Conservation (phyloP, 2,888 invertebrate genomes). For the Caenorhabditis wallacei region DNA sequence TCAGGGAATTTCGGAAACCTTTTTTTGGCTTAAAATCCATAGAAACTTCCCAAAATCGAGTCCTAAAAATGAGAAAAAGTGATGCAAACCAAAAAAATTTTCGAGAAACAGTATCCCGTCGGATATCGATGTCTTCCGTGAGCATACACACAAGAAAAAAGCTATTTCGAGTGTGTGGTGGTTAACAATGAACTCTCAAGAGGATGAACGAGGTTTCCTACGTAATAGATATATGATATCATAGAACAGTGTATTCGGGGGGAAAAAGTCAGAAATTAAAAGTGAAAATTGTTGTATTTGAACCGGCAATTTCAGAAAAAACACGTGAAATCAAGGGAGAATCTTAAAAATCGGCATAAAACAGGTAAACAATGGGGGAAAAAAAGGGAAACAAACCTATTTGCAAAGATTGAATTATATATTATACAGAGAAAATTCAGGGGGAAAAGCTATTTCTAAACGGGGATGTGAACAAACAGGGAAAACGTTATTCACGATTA, state of each 20-base stretch:
- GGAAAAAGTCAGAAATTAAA: too few relatives aligned
- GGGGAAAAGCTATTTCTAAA: not conserved
- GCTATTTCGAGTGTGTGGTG: slow-evolving; percentile 26
- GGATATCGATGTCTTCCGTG: not conserved
- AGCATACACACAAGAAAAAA: not conserved
- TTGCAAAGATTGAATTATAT: not conserved
- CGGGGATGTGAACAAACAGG: not conserved
- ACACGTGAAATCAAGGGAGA: not conserved
- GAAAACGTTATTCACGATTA: not conserved
- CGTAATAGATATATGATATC: slow-evolving; percentile 59
- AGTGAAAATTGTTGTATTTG: not conserved
- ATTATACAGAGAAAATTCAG: slow-evolving; percentile 1
- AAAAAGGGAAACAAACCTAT: not conserved
- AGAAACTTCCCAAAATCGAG: too few relatives aligned
- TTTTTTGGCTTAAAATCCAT: too few relatives aligned
- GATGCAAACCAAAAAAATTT: not conserved
- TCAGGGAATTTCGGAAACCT: too few relatives aligned
- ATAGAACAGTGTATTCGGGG: slow-evolving; percentile 8
- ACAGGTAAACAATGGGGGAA: not conserved
- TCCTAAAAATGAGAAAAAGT: not conserved
- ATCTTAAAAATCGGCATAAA: not conserved
- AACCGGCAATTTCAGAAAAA: not conserved
- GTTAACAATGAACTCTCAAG: slow-evolving; percentile 14
- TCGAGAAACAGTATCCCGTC: not conserved
- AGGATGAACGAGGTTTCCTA: slow-evolving; percentile 2